Evolutionary conservation across 2,113 vertebrate genomes (phyloP), one percentile per base, ranked within the genome.

Genomic region (Pelusios castaneus): DNA sequence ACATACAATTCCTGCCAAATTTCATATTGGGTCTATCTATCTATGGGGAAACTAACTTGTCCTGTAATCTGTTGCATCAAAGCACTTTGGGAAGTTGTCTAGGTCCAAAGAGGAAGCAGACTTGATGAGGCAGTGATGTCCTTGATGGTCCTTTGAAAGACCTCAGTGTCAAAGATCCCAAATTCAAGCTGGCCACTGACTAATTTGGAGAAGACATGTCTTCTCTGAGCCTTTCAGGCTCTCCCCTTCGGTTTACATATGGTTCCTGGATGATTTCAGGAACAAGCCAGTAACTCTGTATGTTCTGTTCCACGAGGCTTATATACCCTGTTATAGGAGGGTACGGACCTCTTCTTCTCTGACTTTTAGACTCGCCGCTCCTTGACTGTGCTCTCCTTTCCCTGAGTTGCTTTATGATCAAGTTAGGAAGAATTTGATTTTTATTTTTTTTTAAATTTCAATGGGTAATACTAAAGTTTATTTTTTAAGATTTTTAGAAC

Each of bases 51-150:
- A 49, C 82, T 3, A 0, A 4, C 27, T 76, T 27, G 41, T 73
- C 51, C 86, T 77, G 70, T 12, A 73, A 73, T 73, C 38, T 58
- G 55, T 19, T 5, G 24, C 76, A 73, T 29, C 38, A 47, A 47
- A 22, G 76, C 2, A 5, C 8, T 24, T n/a, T 11, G 10, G 31
- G 22, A 11, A 41, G 58, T 77, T 8, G 1, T 3, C 60, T 43
- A 83, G 45, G 34, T 7, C n/a, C 17, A 9, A 41, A 0, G 1
- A 43, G 22, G 11, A 60, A 54, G 10, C 67, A 5, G 16, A 38
- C 29, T 29, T 56, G 22, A 4, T 47, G 45, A 52, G 52, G 84
- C 12, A 54, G 58, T 55, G 43, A 8, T 45, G 1, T 24, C 43
- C 24, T 51, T 58, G 73, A 55, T 13, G 41, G 56, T 6, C 75